These are phyloP conservation scores for Taphrorychus bicolor DNA, from an alignment of 2,888 invertebrate genomes.

Conservation along the genomic window DNA sequence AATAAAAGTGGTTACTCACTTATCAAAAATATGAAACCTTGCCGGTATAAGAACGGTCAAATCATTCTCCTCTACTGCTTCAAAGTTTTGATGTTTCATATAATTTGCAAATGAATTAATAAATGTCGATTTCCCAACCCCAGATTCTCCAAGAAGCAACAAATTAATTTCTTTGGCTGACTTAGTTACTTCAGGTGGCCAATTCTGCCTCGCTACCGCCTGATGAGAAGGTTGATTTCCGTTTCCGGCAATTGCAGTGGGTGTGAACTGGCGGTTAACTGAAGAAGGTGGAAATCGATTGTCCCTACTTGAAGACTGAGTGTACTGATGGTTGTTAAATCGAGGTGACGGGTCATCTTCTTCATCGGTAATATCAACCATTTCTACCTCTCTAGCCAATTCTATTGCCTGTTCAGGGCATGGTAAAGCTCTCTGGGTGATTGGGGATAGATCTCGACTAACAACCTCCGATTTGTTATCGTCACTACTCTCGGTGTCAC, in stretches of 20 bases:
- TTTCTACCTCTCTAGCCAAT: background rate
- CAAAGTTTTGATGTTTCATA: constrained; percentile 45
- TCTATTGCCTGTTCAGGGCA: background rate
- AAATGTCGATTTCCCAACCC: constrained; percentile 56
- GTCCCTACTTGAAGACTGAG: too few relatives aligned
- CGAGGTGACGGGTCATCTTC: background rate
- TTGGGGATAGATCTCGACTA: background rate
- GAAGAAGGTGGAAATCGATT: too few relatives aligned
- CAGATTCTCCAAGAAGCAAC: constrained; percentile 53
- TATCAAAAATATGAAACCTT: constrained; percentile 47
- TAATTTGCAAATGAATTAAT: constrained; percentile 55
- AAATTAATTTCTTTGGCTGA: constrained; percentile 50
- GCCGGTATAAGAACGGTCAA: constrained; percentile 50
- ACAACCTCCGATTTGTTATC: background rate
- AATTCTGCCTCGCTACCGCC: too few relatives aligned
- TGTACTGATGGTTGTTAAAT: too few relatives aligned
- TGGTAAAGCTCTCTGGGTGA: background rate
- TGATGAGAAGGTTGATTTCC: background rate
- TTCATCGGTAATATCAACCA: background rate
- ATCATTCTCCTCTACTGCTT: constrained; percentile 44
- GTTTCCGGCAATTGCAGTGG: too few relatives aligned
- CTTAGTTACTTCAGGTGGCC: too few relatives aligned
- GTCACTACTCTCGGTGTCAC: background rate
- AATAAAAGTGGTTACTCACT: constrained; percentile 20
- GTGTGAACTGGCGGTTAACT: too few relatives aligned